Evolutionary conservation across 2,888 invertebrate species (phyloP).

Genomic region (Cenopis cana): DNA sequence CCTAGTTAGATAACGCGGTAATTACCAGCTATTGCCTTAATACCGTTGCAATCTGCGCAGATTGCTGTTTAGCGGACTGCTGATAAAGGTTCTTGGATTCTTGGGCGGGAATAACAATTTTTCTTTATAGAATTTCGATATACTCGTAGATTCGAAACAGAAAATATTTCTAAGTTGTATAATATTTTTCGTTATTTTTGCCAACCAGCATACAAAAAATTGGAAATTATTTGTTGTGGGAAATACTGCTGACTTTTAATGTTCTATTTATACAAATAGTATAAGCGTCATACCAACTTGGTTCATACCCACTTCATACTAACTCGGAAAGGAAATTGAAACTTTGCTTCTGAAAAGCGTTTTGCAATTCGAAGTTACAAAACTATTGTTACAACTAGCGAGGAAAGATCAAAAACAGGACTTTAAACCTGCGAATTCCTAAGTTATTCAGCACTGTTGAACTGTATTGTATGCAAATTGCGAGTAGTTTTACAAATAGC

Average conservation of each 20-base stretch:
- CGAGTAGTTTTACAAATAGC: not conserved
- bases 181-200: too few species aligned
- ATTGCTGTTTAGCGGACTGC: conserved; percentile 12
- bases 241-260: too few species aligned
- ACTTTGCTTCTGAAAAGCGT: conserved; percentile 13
- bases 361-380: conserved; percentile 14
- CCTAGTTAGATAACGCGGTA: conserved; percentile 17
- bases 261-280: not conserved
- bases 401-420: conserved; percentile 15
- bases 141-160: too few species aligned
- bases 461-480: not conserved
- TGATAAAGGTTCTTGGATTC: conserved; percentile 3
- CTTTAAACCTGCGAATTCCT: conserved; percentile 18
- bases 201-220: too few species aligned
- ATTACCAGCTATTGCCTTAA: conserved; percentile 24
- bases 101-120: not conserved
- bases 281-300: conserved; percentile 4
- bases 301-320: too few species aligned
- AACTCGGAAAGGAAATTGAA: conserved; percentile 22
- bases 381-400: conserved; percentile 13
- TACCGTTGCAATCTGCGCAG: conserved; percentile 19
- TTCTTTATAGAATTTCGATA: not conserved
- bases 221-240: too few species aligned
- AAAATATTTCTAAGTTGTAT: too few species aligned
- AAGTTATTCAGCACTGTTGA: conserved; percentile 17